Evolutionary conservation across 2,888 invertebrate genomes (phyloP).

Genomic region (Tigriopus californicus): DNA sequence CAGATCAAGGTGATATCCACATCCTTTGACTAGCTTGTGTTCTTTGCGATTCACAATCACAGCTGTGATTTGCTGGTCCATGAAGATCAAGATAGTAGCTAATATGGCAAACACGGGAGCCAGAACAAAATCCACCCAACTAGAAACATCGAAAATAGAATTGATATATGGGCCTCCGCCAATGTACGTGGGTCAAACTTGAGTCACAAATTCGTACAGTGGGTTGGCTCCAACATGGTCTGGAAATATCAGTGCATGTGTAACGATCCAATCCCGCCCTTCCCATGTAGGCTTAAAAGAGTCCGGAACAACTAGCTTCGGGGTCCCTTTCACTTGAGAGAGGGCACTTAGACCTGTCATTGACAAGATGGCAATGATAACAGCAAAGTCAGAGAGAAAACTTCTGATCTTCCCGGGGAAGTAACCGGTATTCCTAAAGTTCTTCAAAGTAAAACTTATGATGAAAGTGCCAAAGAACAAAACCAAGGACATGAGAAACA

Average conservation of each 20-base stretch:
- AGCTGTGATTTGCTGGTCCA: constrained; percentile 99
- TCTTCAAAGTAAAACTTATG: constrained; percentile 24
- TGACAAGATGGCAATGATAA: constrained; percentile 31
- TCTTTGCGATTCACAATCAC: constrained; percentile 97
- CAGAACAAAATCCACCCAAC: constrained; percentile 35
- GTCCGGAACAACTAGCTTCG: constrained; percentile 30
- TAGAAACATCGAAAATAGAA: too few species aligned
- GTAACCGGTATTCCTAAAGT: constrained; percentile 20
- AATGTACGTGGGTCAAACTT: too few species aligned
- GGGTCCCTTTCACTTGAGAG: constrained; percentile 27
- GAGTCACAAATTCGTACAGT: too few species aligned
- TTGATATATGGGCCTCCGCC: too few species aligned
- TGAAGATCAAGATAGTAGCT: constrained; percentile 87
- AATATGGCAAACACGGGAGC: constrained; percentile 41
- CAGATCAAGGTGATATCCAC: constrained; percentile 35
- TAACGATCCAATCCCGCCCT: constrained; percentile 31
- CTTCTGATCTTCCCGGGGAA: constrained; percentile 24
- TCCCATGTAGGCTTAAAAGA: constrained; percentile 55
- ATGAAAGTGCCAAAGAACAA: constrained; percentile 26
- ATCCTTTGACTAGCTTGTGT: constrained; percentile 48
- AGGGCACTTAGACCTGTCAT: constrained; percentile 29
- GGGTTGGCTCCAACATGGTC: constrained; percentile 39
- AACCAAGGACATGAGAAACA: constrained; percentile 27
- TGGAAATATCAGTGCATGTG: constrained; percentile 18
- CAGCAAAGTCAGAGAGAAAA: constrained; percentile 33